Evolutionary conservation across 2,888 invertebrate genomes (phyloP), one percentile per base, ranked within the genome.

Genomic region (Cheilosia urbana): DNA sequence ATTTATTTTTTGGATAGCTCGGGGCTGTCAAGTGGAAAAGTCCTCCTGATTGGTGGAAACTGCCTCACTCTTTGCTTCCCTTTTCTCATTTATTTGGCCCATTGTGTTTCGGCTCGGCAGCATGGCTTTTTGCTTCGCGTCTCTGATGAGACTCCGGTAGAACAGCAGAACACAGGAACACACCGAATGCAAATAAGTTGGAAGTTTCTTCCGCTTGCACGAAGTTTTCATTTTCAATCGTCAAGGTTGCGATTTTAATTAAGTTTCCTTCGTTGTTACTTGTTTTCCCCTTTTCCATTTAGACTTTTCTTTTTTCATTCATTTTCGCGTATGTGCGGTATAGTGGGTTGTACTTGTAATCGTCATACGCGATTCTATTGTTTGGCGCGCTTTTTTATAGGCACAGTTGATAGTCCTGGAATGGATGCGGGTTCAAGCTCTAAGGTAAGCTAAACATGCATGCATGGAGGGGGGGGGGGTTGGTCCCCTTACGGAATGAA

Each of bases 161-260:
- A 57, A 30, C 30, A 30, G 30, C 9, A 9, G 30, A 30, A 30
- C 30, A 30, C 30, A 30, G 9, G 2, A 30, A 6, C 51, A 69
- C 11, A 51, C 24, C 66, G 69, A 77, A 82, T 77, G 77, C 82
- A 82, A 77, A 81, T 75, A 75, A 68, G 68, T 75, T 75, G 75
- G 37, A 75, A 55, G 72, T 77, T 77, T 82, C 82, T 77, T 77
- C 60, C 47, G 66, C 55, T 77, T 58, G 47, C 72, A 60, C 49
- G 72, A 58, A 60, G 65, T 71, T 90, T 90, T 89, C 89, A 90
- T 90, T 91, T 88, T 87, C 80, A 79, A 88, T 88, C 89, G 90
- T 90, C 90, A 90, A 91, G 91, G 91, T 91, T 91, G 90, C 89
- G 89, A 90, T 91, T 90, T 90, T 91, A 91, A 91, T 91, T 91